Evolutionary conservation across 2,113 vertebrate genomes (phyloP), one percentile per base, ranked within the genome.

Genomic region (Dromaius novaehollandiae): DNA sequence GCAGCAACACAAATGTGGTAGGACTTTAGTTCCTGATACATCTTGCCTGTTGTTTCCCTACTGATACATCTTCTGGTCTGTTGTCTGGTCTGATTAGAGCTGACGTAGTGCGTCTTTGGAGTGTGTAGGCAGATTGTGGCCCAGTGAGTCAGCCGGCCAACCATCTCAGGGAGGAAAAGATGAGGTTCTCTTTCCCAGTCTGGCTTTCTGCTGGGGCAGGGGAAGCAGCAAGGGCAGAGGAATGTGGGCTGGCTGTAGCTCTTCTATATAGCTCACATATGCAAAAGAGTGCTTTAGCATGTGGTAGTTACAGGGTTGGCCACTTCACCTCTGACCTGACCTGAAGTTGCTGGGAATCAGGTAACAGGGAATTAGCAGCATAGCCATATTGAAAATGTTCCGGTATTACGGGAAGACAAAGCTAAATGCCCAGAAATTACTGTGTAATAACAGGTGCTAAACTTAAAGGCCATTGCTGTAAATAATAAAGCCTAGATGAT

Each of bases 251-350:
- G 66, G 14, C 66, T 78, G 18, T 10, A 82, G 55, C n/a, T 88
- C 5, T 56, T 70, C 42, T 56, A 70, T 0, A 0, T 11, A 77
- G 53, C 89, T 14, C 42, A 34, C 9, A 3, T 6, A 11, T 25
- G 9, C 38, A 64, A 74, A 65, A 10, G 6, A 86, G 68, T 4
- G 0, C 71, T 71, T n/a, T 20, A 68, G 51, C 40, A 21, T 17
- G 13, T 63, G 56, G 13, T 56, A 48, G 75, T 61, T 78, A 7
- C 60, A 48, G 38, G 50, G 26, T 20, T 76, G 66, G 53, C 40
- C 25, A 44, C 5, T 69, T 69, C 12, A 56, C 18, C 19, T 71
- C 61, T 61, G n/a, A 42, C 64, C 32, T 21, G 46, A 38, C 18
- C 18, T 53, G 63, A 80, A 63, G 21, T 18, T 48, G 11, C 30